A percentile compares a stretch with the other conserved stretches of the same genome.
These are phyloP conservation scores for Prietella phreatophila DNA, from an alignment of 2,113 vertebrate genomes.

Conservation along the genomic window DNA sequence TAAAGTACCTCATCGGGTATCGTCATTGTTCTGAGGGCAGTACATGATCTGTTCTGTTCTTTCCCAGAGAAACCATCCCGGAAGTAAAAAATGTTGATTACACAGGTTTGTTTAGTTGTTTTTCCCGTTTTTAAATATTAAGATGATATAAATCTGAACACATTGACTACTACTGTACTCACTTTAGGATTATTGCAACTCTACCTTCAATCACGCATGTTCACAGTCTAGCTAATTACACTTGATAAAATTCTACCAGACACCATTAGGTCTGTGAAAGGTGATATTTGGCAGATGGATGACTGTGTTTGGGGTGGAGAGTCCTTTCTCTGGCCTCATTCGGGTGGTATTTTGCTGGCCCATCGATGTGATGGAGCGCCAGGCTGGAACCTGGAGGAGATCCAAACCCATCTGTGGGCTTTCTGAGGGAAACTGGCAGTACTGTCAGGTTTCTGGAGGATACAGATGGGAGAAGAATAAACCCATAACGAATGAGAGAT, in stretches of 20 bases:
- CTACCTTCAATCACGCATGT: constrained; percentile 63
- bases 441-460: constrained; percentile 51
- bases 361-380: constrained; percentile 24
- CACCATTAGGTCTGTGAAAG: constrained; percentile 56
- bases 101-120: constrained; percentile 40
- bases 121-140: constrained; percentile 46
- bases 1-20: neutral
- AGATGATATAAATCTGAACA: constrained; percentile 59
- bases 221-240: constrained; percentile 65
- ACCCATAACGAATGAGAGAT: neutral
- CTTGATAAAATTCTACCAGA: constrained; percentile 55
- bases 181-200: constrained; percentile 70
- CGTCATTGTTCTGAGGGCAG: neutral
- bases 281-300: constrained; percentile 56
- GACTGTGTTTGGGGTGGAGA: constrained; percentile 31
- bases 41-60: constrained; percentile 6
- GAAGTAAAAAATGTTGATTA: constrained; percentile 53
- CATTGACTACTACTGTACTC: constrained; percentile 63
- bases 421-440: constrained; percentile 57
- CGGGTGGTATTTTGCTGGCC: constrained; percentile 21
- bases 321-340: constrained; percentile 28
- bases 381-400: constrained; percentile 53
- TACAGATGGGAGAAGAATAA: constrained; percentile 37
- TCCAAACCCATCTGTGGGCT: constrained; percentile 55
- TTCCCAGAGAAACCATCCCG: constrained; percentile 43